Conservation (phyloP, 92 coral and sea anemone genomes). For the Porites divaricata region DNA sequence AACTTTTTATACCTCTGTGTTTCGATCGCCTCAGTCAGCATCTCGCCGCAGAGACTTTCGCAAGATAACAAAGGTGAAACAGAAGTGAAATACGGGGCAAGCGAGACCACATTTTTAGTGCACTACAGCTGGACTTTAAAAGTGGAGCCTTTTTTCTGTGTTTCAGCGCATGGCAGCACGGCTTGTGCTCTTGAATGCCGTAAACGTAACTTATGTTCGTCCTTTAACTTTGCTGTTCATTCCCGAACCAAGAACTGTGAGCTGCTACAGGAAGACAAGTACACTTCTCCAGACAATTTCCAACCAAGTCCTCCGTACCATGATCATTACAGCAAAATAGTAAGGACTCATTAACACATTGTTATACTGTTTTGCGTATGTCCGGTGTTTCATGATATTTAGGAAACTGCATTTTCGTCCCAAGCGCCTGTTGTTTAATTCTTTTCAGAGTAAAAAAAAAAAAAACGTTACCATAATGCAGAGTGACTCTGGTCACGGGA, state of each 20-base stretch:
- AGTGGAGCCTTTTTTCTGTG: not conserved
- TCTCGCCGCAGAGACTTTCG: not conserved
- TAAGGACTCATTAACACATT: not conserved
- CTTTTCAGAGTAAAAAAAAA: too few relatives aligned
- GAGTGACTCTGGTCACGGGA: too few relatives aligned
- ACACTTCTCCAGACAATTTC: not conserved
- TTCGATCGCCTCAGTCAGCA: not conserved
- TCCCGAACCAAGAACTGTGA: not conserved
- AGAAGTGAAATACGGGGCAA: not conserved
- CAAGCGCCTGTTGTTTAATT: too few relatives aligned
- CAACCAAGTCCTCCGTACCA: constrained; percentile 4
- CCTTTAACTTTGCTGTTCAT: constrained; percentile 8
- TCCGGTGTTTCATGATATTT: too few relatives aligned
- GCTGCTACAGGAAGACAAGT: not conserved
- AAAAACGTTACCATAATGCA: too few relatives aligned
- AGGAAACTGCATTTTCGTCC: too few relatives aligned
- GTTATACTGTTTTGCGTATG: too few relatives aligned
- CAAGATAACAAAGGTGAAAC: not conserved
- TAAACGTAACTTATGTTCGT: not conserved
- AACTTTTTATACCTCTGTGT: not conserved
- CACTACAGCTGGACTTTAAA: not conserved
- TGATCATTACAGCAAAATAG: constrained; percentile 11
- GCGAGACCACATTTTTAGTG: not conserved
- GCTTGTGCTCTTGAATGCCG: constrained; percentile 16
- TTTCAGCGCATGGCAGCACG: not conserved